phyloP scores from a whole-genome alignment of 2,113 vertebrate genomes.

The Colistium nudipinnis region DNA sequence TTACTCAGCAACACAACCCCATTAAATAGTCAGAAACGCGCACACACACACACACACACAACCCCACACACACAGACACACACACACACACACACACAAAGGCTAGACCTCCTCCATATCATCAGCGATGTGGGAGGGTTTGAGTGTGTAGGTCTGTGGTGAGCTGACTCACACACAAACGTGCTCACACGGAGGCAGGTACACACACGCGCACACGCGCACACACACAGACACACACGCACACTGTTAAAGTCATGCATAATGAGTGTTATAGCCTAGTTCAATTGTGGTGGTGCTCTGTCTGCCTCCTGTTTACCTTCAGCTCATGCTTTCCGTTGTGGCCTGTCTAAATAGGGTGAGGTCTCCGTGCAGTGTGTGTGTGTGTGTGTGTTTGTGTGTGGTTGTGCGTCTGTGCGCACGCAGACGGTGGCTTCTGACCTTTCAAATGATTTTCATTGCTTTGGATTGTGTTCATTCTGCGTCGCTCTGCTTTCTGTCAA shows the following conservation, averaged over 20 bases:
- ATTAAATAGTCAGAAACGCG: background rate
- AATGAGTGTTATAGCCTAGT: constrained; percentile 32
- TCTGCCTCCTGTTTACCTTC: constrained; percentile 70
- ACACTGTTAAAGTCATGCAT: constrained; percentile 1
- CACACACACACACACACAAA: constrained; percentile 7
- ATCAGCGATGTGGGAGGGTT: constrained; percentile 46
- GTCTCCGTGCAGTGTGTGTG: constrained; percentile 48
- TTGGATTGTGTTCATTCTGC: constrained; percentile 25
- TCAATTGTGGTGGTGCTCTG: constrained; percentile 44
- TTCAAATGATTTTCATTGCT: constrained; percentile 40
- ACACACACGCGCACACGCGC: constrained; percentile 14
- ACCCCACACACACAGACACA: background rate
- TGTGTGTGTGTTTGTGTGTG: constrained; percentile 13
- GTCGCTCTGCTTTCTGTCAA: constrained; percentile 12
- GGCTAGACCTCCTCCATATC: constrained; percentile 26
- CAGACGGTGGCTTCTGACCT: constrained; percentile 22
- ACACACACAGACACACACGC: constrained; percentile 20
- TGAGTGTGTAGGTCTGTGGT: constrained; percentile 28
- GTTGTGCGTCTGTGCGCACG: constrained; percentile 8
- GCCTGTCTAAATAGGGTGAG: constrained; percentile 56
- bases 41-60: background rate
- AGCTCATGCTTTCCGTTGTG: constrained; percentile 65
- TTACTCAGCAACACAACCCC: constrained; percentile 14
- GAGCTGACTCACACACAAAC: constrained; percentile 48
- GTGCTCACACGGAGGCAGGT: background rate